Percentiles rank a stretch among this genome's conserved stretches.
These are phyloP conservation scores for Nerophis ophidion DNA, from an alignment of 2,113 vertebrate genomes.

Conservation along the genomic window DNA sequence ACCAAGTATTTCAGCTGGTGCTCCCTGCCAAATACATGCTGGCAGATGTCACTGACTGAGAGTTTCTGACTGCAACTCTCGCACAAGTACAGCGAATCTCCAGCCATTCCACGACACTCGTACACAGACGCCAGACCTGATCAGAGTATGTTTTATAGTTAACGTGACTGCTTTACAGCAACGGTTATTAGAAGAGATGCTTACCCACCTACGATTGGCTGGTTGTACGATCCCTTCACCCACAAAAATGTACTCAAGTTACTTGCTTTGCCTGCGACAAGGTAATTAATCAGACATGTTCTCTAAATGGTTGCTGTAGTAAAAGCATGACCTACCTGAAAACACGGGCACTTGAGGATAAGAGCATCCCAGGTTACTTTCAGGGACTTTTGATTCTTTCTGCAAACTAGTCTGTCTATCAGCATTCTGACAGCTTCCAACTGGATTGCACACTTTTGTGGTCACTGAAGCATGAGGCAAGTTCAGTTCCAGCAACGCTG, in stretches of 20 bases:
- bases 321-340: neutral
- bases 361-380: neutral
- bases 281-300: neutral
- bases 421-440: neutral
- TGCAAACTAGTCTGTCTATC: no score
- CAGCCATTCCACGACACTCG: constrained; percentile 32
- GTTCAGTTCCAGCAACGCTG: neutral
- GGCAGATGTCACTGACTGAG: neutral
- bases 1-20: constrained; percentile 40
- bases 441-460: neutral
- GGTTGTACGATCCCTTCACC: neutral
- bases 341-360: neutral
- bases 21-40: constrained; percentile 24
- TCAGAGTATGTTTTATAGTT: neutral
- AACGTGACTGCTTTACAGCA: neutral
- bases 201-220: constrained; percentile 42
- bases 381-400: neutral
- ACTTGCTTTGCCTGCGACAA: constrained; percentile 28
- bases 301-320: no score
- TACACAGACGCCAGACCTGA: constrained; percentile 46
- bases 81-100: constrained; percentile 46
- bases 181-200: neutral
- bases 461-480: neutral
- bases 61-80: constrained; percentile 35
- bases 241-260: constrained; percentile 28